Base-by-base conservation (phyloP, 2,888 invertebrate species). In the Eupithecia inturbata region DNA sequence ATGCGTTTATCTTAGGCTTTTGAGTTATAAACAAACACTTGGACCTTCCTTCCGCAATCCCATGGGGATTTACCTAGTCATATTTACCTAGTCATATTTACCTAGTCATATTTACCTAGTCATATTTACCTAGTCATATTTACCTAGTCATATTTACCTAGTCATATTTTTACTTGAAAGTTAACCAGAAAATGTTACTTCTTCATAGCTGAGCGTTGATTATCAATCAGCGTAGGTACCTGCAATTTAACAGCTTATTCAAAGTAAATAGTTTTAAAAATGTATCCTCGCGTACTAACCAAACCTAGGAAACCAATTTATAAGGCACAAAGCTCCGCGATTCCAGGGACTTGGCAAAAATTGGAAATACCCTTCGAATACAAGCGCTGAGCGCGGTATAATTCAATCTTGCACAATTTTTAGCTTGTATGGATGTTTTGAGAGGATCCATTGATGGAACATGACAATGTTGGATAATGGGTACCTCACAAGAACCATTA, bases 281-380 rank as follows among this genome's bases (percentile, higher is more conserved):
- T 22, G 53, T 31, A 62, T 19, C 62, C 3, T 31, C 68, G 60
- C 60, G 68, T 57, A 49, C 67, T 70, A 70, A 60, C 68, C 70
- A 77, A 77, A 80, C 77, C 83, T 80, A 82, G 80, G 75, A 87
- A 89, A 88, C 82, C 89, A 89, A 89, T 89, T 87, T 87, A 78
- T 83, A 75, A 80, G 78, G 72, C 84, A 89, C 88, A 89, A 88
- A 87, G 86, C 82, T 57, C 12, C 7, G 78, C 81, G 82, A 77
- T 74, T 72, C 72, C 74, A 72, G 77, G 85, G 84, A 84, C 83
- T 87, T 88, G 80, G n/a, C 79, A 83, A 87, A 88, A 88, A 87
- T 88, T 85, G 83, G 81, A 85, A 84, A 79, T 80, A 77, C 81
- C 75, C 77, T 78, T 76, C 77, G 76, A 76, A 74, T 72, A 67